Percentiles rank a stretch among this genome's conserved stretches.
phyloP scores from a whole-genome alignment of 1,140 invertebrate genomes.

The Archivesica marissinica region DNA sequence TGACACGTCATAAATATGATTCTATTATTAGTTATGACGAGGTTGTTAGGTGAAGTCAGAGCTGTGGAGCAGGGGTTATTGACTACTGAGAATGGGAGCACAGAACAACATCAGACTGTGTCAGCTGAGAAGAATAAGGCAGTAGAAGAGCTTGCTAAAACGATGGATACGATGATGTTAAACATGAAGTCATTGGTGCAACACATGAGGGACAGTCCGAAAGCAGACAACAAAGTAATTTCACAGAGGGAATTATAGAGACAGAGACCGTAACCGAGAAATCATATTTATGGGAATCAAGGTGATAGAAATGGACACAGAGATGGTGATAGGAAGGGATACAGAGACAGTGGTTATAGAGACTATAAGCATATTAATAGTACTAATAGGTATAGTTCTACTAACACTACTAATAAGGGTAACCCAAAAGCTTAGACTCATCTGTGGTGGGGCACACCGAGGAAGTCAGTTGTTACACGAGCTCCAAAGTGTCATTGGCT shows the following conservation, averaged over 20 bases:
- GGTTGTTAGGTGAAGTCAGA: neutral
- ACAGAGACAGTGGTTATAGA: neutral
- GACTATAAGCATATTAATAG: too few species aligned
- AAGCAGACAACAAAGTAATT: neutral
- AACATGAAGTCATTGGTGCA: neutral
- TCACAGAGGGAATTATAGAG: neutral
- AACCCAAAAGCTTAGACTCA: constrained; percentile 5
- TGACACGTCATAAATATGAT: constrained; percentile 23
- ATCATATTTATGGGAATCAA: neutral
- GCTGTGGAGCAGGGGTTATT: neutral
- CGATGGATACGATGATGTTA: neutral
- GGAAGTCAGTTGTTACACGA: neutral
- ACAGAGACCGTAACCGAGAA: neutral
- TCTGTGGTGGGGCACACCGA: neutral
- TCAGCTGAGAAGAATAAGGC: neutral
- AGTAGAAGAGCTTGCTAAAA: neutral
- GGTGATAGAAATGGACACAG: neutral
- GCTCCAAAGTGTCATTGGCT: neutral
- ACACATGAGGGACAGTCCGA: neutral
- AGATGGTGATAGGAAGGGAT: neutral
- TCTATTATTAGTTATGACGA: neutral
- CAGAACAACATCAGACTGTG: neutral
- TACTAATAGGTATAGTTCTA: neutral
- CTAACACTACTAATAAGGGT: too few species aligned
- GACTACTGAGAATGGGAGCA: neutral